Evolutionary conservation across 2,797 vertebrate genomes (phyloP), one percentile per base, ranked within the genome.

Genomic region (Nothura maculosa): DNA sequence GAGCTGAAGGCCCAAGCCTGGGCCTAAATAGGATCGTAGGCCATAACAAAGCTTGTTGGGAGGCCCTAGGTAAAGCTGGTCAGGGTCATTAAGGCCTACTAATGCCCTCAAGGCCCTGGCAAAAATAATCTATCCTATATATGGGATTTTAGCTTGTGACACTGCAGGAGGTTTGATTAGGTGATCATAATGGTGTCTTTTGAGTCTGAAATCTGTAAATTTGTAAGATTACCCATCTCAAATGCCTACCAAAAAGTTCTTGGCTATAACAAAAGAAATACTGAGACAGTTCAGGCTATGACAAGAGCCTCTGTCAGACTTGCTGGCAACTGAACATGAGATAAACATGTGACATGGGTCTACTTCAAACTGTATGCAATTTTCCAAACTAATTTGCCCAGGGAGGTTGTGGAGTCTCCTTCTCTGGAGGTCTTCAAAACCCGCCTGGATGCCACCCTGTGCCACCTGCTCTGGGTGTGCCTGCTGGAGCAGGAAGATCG

Each of bases 11-110:
- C 3, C 14, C 17, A 28, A 66, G 30, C 34, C 7, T 28, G 52
- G 25, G 19, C n/a, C 40, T n/a, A 32, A 54, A 74, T 13, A 3
- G 3, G 4, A 5, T 67, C 47, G 28, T 47, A 34, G 14, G 17
- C 10, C 20, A 12, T 17, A 17, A 0, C 32, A 12, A 0, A 2
- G 19, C 6, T 20, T 11, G 15, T 5, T 55, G 3, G 76, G 32
- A 69, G 28, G 10, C 6, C 12, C 7, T 17, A 60, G 21, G 12
- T 10, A 14, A 78, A 10, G 14, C 0, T 54, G 50, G 9, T 58
- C 40, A 66, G 68, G 45, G 18, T 10, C 45, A 52, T 54, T 30
- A 52, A 60, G n/a, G 30, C 20, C 32, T 63, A 8, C 5, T 42
- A 25, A 8, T 43, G 6, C 10, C 12, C 12, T 43, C 9, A 57